Evolutionary conservation across 2,113 vertebrate genomes (phyloP).

Genomic region (Lophius piscatorius): DNA sequence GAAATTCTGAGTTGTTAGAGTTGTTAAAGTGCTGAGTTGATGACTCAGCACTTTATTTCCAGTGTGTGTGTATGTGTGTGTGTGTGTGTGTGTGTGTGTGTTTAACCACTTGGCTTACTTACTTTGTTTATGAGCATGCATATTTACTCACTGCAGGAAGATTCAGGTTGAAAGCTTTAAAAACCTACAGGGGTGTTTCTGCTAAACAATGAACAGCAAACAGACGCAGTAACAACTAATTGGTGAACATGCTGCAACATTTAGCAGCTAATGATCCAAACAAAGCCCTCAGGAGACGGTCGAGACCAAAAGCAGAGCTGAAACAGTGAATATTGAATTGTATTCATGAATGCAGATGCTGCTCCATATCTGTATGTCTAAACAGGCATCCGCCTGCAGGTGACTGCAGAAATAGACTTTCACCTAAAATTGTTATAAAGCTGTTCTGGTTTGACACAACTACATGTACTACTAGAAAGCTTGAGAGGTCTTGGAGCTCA

Average conservation of each 20-base stretch:
- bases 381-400: background rate
- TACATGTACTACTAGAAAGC: too few relatives aligned
- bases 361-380: background rate
- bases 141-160: too few relatives aligned
- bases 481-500: background rate
- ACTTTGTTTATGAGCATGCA: too few relatives aligned
- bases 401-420: too few relatives aligned
- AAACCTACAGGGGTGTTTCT: background rate
- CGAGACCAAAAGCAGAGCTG: background rate
- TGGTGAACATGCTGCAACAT: background rate
- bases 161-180: background rate
- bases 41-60: too few relatives aligned
- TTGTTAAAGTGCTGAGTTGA: too few relatives aligned
- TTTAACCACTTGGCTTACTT: too few relatives aligned
- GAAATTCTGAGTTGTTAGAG: too few relatives aligned
- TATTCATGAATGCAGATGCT: background rate
- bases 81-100: too few relatives aligned
- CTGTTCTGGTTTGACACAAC: conserved; percentile 6
- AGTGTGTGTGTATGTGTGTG: too few relatives aligned
- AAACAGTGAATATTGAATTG: background rate
- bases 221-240: background rate
- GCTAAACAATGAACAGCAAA: background rate
- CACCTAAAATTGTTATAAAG: background rate
- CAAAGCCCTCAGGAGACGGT: background rate
- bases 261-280: background rate